A percentile compares a stretch with the other conserved stretches of the same genome.
Evolutionary conservation across 2,888 invertebrate genomes (phyloP).

Genomic region (Poecilobothrus nobilitatus): DNA sequence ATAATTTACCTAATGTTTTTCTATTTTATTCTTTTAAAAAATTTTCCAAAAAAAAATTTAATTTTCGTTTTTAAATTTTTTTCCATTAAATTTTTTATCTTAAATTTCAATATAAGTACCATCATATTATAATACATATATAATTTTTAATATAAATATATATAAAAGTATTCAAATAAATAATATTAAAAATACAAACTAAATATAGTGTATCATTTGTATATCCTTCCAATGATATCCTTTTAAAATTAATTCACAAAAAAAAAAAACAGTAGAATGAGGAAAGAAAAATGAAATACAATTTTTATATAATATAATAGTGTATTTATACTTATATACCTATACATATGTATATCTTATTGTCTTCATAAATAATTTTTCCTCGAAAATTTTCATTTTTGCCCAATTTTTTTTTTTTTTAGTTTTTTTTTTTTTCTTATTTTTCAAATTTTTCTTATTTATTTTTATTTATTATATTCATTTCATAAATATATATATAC

Average conservation of each 20-base stretch:
- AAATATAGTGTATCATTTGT: background rate
- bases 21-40: too few species aligned
- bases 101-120: background rate
- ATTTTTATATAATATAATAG: background rate
- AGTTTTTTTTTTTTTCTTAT: background rate
- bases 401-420: background rate
- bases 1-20: too few species aligned
- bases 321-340: background rate
- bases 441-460: background rate
- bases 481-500: background rate
- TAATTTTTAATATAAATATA: background rate
- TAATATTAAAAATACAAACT: background rate
- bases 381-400: constrained; percentile 1
- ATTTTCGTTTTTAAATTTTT: background rate
- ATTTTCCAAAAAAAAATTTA: background rate
- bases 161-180: background rate
- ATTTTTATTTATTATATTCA: background rate
- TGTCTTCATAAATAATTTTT: constrained; percentile 1
- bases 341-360: background rate
- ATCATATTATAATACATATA: background rate
- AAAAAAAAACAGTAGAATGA: too few species aligned
- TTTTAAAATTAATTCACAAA: constrained; percentile 1
- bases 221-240: background rate
- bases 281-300: background rate
- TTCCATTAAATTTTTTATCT: background rate